Percentiles rank a stretch among this genome's conserved stretches.
phyloP scores from a whole-genome alignment of 2,888 invertebrate species.

The Philhelius pedissequus region DNA sequence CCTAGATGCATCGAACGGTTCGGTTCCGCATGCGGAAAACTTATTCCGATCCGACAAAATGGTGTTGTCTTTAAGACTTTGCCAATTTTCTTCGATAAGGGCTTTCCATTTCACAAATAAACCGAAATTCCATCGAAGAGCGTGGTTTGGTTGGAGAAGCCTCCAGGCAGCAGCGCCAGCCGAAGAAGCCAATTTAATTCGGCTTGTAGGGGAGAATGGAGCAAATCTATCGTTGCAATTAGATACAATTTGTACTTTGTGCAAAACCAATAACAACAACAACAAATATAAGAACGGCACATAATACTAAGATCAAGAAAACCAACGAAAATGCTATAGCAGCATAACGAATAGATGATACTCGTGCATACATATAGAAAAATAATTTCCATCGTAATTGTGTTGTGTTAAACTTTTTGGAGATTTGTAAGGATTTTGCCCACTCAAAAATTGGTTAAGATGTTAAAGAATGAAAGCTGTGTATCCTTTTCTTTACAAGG shows the following conservation, averaged over 20 bases:
- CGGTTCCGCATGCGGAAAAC: slow-evolving; percentile 42
- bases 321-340: background rate
- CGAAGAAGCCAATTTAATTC: background rate
- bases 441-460: slow-evolving; percentile 47
- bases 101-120: slow-evolving; percentile 36
- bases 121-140: slow-evolving; percentile 51
- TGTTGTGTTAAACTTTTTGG: slow-evolving; percentile 67
- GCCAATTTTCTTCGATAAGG: slow-evolving; percentile 61
- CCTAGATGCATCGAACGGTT: background rate
- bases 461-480: slow-evolving; percentile 37
- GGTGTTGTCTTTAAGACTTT: slow-evolving; percentile 53
- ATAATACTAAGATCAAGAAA: slow-evolving; percentile 71
- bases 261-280: background rate
- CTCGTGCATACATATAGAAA: too few relatives aligned
- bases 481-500: too few relatives aligned
- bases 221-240: slow-evolving; percentile 1
- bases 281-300: too few relatives aligned
- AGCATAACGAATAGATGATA: slow-evolving; percentile 29
- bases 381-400: slow-evolving; percentile 66
- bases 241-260: slow-evolving; percentile 53
- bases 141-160: slow-evolving; percentile 25
- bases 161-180: background rate
- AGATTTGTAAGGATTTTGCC: slow-evolving; percentile 63
- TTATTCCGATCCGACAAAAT: slow-evolving; percentile 18
- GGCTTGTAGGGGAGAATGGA: background rate